Percentiles rank a stretch among this genome's conserved stretches.
phyloP scores from a whole-genome alignment of 2,113 vertebrate genomes.

The Sylvia atricapilla region DNA sequence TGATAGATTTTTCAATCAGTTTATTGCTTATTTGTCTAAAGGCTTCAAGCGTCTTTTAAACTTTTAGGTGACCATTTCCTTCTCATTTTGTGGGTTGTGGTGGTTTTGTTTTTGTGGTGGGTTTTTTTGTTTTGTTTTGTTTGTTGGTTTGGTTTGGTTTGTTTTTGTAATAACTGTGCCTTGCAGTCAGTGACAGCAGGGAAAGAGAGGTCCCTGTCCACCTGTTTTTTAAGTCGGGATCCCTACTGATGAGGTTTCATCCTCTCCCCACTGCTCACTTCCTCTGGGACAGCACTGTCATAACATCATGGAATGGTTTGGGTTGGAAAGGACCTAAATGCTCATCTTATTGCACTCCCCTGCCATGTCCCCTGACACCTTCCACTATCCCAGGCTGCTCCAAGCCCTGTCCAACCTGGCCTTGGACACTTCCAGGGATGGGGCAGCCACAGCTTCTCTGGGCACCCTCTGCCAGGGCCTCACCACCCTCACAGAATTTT shows the following conservation, averaged over 20 bases:
- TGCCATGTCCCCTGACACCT: background rate
- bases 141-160: too few species aligned
- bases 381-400: background rate
- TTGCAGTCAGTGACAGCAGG: fast-evolving
- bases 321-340: background rate
- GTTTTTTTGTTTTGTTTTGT: too few species aligned
- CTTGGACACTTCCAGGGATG: background rate
- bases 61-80: background rate
- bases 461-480: background rate
- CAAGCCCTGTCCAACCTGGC: background rate
- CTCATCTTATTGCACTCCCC: background rate
- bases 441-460: background rate
- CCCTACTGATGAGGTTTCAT: background rate
- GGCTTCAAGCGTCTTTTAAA: fast-evolving
- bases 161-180: background rate
- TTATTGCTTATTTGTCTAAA: background rate
- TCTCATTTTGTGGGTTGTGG: background rate
- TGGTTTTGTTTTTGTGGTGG: too few species aligned
- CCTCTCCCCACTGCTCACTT: background rate
- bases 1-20: fast-evolving
- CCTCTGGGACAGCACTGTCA: fast-evolving
- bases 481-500: background rate
- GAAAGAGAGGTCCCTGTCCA: background rate
- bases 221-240: background rate
- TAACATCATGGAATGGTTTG: background rate